Evolutionary conservation across 2,113 vertebrate species (phyloP), one percentile per base, ranked within the genome.

Genomic region (Coracopsis vasa): DNA sequence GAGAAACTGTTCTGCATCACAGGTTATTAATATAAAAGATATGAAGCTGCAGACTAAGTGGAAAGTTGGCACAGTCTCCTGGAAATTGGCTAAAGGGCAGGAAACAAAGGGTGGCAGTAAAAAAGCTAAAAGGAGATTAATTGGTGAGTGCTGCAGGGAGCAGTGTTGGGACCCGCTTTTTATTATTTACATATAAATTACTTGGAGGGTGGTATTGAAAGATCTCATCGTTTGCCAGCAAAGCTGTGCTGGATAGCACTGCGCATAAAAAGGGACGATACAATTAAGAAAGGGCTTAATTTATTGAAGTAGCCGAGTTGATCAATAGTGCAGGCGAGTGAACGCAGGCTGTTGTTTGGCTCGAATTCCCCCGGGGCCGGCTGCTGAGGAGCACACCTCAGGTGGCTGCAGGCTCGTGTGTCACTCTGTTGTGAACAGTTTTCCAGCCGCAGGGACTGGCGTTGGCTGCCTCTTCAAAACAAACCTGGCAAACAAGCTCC

Each of bases 101-200:
- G 97, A 98, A 98, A 97, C 67, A 96, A 97, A 97, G 91, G 92
- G 91, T 94, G 88, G 94, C 94, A 92, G 88, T 98, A 93, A 96
- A 96, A 97, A 97, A 96, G 89, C 97, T 97, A 92, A 97, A 97
- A 98, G 96, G 97, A 96, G 92, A 96, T 97, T 98, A 97, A 98
- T 96, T 97, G 97, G 82, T 90, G 89, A 97, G 86, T 86, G 92
- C 97, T 96, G 94, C 88, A 47, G 93, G 93, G 97, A 97, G 75
- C 58, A 79, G 53, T 86, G 90, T 94, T 95, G 90, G 83, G 86
- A 97, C 96, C 64, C 53, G 77, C 83, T 97, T 97, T 98, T 97
- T 96, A 96, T 97, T 98, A 98, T 97, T 97, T 97, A 97, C 97
- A 97, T 97, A 95, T 97, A 97, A 97, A 97, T 97, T 96, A 95